Base-by-base conservation (phyloP, 2,888 invertebrate genomes). In the Pasiphila rectangulata region DNA sequence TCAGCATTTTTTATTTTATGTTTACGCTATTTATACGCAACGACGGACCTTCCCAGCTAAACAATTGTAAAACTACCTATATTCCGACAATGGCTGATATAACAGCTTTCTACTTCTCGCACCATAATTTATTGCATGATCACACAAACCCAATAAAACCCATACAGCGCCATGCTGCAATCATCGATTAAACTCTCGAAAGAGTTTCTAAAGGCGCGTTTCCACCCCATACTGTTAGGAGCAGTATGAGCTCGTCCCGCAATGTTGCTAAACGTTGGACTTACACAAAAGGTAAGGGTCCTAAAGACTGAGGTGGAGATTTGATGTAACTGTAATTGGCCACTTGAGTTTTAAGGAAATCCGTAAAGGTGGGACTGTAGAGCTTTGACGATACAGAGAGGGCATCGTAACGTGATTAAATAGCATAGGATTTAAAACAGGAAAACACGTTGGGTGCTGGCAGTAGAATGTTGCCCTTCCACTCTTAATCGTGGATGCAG, bases 311-410 rank as follows among this genome's bases (percentile, higher is more conserved):
- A 73, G 63, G 39, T 46, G 69, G 69, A 70, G 71, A 70, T 72
- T 67, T 67, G 70, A 67, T 71, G 74, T 77, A 69, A 74, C 72
- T 64, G 66, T 85, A 87, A 87, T 87, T 84, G 83, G 79, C 82
- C 79, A 79, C 82, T 87, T 82, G 71, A 81, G 70, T 81, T 83
- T 79, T 76, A 74, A 79, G 72, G 74, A 79, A 76, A 69, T 70
- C 79, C 79, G 77, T 81, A 74, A 76, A 78, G 76, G 76, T 75
- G 63, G 53, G 6, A 24, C 20, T 48, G 51, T 60, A 79, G 80
- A 68, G 49, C 9, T 66, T 39, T 0, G 34, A 61, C 67, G 0
- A 2, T 1, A 4, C 59, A 69, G 68, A 74, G 0, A 7, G 2
- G 21, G 10, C 35, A 6, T 24, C 4, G 2, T 7, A 1, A 10